Percentiles rank a stretch among this genome's conserved stretches.
Conservation (phyloP, 2,113 vertebrate genomes). For the Podilymbus podiceps region DNA sequence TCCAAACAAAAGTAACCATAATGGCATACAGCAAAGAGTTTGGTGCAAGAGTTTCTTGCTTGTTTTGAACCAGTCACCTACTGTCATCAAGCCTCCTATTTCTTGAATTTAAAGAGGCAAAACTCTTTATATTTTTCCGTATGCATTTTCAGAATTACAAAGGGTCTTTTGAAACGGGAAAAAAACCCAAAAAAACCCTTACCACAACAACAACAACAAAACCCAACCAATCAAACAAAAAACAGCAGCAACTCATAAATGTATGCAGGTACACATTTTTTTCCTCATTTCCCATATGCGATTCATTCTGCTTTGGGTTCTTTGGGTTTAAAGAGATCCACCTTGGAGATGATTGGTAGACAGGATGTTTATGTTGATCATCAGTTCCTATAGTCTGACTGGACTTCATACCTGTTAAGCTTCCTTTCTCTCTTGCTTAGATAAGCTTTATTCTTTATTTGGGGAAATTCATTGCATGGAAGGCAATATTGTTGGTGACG, state of each 20-base stretch:
- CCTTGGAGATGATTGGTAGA: background rate
- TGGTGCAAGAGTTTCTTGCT: background rate
- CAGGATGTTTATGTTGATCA: accelerated
- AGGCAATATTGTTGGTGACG: background rate
- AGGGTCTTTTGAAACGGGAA: background rate
- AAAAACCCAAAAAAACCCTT: too few species aligned
- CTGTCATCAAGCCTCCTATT: background rate
- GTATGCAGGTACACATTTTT: background rate
- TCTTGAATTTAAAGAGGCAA: background rate
- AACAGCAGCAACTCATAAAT: too few species aligned
- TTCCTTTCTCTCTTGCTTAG: background rate
- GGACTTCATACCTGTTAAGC: background rate
- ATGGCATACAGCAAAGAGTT: background rate
- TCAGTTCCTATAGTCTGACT: background rate
- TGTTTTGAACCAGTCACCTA: background rate
- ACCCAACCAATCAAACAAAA: background rate
- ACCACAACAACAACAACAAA: too few species aligned
- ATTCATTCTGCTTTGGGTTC: background rate
- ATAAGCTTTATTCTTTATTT: background rate
- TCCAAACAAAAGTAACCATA: background rate
- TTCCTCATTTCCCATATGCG: background rate
- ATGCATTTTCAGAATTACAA: background rate
- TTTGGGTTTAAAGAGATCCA: background rate
- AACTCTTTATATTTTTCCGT: background rate
- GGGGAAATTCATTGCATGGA: background rate